phyloP scores from a whole-genome alignment of 2,113 vertebrate species.

The Microcebus murinus region DNA sequence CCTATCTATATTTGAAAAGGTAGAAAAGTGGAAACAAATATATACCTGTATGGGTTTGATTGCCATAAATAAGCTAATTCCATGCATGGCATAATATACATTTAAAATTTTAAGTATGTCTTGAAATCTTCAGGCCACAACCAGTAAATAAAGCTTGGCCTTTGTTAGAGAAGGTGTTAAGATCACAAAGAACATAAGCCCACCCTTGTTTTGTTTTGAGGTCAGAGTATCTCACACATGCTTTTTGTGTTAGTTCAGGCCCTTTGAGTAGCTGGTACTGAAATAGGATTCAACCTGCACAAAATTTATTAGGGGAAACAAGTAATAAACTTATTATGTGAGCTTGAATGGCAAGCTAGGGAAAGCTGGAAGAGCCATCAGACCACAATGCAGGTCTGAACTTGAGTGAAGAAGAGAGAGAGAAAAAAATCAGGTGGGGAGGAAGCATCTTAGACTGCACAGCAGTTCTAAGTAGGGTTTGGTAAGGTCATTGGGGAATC shows the following conservation, averaged over 20 bases:
- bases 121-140: neutral
- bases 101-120: neutral
- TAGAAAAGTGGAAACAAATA: neutral
- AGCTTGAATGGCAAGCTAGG: neutral
- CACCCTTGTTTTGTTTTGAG: neutral
- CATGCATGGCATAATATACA: neutral
- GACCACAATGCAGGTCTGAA: neutral
- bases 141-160: neutral
- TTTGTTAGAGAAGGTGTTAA: neutral
- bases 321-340: neutral
- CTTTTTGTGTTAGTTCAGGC: neutral
- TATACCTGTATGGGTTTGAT: neutral
- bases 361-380: neutral
- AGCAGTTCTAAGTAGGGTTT: neutral
- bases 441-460: neutral
- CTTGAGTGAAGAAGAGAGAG: neutral
- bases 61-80: neutral
- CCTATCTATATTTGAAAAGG: neutral
- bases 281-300: neutral
- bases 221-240: neutral
- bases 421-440: neutral
- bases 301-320: neutral
- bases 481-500: neutral
- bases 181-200: neutral
- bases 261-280: neutral